Evolutionary conservation across 2,797 vertebrate genomes (phyloP).

Genomic region (Pangasius krempfi): DNA sequence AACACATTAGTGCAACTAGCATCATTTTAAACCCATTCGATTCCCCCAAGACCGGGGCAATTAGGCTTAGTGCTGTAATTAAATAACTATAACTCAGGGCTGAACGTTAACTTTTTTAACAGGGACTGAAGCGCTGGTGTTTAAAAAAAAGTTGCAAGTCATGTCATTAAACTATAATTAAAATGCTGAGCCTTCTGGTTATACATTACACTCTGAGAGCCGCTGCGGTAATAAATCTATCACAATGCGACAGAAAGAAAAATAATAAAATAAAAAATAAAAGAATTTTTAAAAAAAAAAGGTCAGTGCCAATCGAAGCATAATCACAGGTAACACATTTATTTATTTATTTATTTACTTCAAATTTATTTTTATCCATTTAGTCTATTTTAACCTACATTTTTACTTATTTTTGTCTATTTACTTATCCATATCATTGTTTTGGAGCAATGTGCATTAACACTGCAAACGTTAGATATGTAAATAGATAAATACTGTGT

Average conservation of each 20-base stretch:
- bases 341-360: not conserved
- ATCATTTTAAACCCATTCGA: constrained; percentile 13
- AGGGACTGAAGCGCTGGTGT: not conserved
- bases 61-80: constrained; percentile 12
- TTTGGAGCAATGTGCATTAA: not conserved
- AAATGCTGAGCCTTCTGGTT: not conserved
- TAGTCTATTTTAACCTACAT: not conserved
- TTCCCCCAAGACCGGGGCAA: constrained; percentile 2
- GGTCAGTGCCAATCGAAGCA: not conserved
- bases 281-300: no score
- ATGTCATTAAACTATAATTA: constrained; percentile 21
- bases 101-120: not conserved
- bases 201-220: not conserved
- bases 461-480: not conserved
- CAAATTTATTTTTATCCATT: not conserved
- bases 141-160: constrained; percentile 8
- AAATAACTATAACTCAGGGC: constrained; percentile 28
- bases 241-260: not conserved
- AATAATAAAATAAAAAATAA: not conserved
- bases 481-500: not conserved
- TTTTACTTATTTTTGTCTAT: not conserved
- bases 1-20: not conserved
- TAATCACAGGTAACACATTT: not conserved
- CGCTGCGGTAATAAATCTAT: not conserved
- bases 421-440: not conserved